These are phyloP conservation scores for Halictus ligatus DNA, from an alignment of 2,888 invertebrate genomes.

Conservation along the genomic window DNA sequence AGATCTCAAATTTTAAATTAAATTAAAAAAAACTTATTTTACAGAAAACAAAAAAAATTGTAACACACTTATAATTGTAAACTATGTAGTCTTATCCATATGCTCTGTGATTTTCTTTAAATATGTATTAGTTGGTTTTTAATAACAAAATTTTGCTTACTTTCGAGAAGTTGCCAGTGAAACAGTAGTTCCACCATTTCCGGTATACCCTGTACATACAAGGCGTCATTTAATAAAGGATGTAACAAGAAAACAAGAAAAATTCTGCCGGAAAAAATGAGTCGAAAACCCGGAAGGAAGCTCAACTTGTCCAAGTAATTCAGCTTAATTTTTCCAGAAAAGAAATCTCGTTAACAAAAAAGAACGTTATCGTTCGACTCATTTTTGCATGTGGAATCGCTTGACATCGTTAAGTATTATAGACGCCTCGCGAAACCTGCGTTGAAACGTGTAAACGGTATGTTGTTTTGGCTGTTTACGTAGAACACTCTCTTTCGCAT, in stretches of 20 bases:
- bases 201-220: slow-evolving; percentile 4
- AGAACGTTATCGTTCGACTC: not conserved
- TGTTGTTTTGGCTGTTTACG: slow-evolving; percentile 54
- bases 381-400: not conserved
- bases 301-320: too few relatives aligned
- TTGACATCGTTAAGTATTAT: not conserved
- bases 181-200: not conserved
- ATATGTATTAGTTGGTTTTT: not conserved
- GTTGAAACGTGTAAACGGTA: slow-evolving; percentile 50
- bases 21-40: not conserved
- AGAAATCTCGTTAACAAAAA: not conserved
- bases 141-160: not conserved
- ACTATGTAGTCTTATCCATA: too few relatives aligned
- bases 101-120: not conserved
- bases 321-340: not conserved
- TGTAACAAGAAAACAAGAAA: not conserved
- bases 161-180: slow-evolving; percentile 8
- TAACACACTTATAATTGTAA: too few relatives aligned
- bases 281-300: not conserved
- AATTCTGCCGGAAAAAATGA: not conserved
- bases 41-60: not conserved
- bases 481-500: slow-evolving; percentile 40
- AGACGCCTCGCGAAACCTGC: slow-evolving; percentile 33
- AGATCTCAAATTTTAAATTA: not conserved
- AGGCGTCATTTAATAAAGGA: not conserved